Base-by-base conservation (phyloP, 1,140 invertebrate genomes). In the Pantala flavescens region DNA sequence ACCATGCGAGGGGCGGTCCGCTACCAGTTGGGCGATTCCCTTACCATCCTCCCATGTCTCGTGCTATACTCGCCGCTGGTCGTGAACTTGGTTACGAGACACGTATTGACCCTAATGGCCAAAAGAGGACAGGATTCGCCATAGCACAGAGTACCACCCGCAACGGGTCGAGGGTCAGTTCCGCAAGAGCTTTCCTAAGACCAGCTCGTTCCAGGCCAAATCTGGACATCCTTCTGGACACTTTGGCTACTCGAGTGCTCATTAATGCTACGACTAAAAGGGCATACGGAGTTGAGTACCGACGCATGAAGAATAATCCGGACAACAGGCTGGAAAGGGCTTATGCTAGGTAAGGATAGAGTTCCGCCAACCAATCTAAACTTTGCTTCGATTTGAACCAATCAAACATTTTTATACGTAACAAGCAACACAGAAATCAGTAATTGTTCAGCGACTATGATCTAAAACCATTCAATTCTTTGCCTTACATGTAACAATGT, bases 71-170 rank as follows among this genome's bases (percentile, higher is more conserved):
- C 0, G 90, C 95, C 79, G 94, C 89, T 74, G 94, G 90, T 49
- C 86, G 90, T 78, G 92, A 96, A 82, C 80, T 93, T 76, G 90
- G 90, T 88, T 81, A 81, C 76, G 77, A 76, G 72, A 72, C 24
- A 23, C 24, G 55, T 23, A 12, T 70, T 73, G 94, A 96, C 81
- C 84, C 95, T n/a, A 96, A 96, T 82, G 94, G 94, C 5, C 88
- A 88, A 16, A 86, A 86, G 7, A 89, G 91, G 77, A 91, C 90
- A 0, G 92, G 93, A 0, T 94, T 95, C 78, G 85, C 88, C 28
- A 93, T 94, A 72, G 92, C 90, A 3, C 96, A 94, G 85, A 96
- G 90, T 28, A 97, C 94, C 0, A 92, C 93, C 72, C 86, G 92
- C 74, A 92, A 96, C 80, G 96, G 96, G 0, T 93, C 92, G 0